Evolutionary conservation across 2,113 vertebrate species (phyloP), one percentile per base, ranked within the genome.

Genomic region (Channa argus): DNA sequence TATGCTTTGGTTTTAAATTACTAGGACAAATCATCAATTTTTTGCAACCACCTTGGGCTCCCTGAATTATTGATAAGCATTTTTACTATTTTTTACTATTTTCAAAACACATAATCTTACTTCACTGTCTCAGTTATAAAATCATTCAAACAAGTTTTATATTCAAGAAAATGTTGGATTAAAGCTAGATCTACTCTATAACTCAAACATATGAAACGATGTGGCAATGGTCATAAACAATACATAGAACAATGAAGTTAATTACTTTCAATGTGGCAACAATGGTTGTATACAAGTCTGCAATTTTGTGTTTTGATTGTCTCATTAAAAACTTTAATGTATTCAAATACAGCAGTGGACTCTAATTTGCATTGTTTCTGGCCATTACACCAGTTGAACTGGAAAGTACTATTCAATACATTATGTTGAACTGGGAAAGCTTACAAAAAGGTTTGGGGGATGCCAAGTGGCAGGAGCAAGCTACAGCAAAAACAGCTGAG

Each of bases 271-370:
- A 66, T 46, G 9, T 67, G 65, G 74, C 68, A 62, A 15, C n/a
- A 60, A 41, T 3, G 8, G 33, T 34, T 4, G 2, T 41, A n/a
- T 54, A 50, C 34, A 49, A 66, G 75, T 74, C 59, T 62, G 49
- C 44, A 49, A 9, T 75, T 83, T 73, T 58, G 43, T 51, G 2
- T 83, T 70, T 81, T 24, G 74, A 81, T 44, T 56, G 51, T 50
- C 79, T 83, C 62, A 69, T 89, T 80, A 66, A 79, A 84, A 79
- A 59, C 8, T 14, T 13, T 54, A 76, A 71, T 68, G 62, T 51
- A 56, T 63, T 82, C 72, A 63, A 81, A 81, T 56, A 73, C 36
- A 73, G 52, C 56, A 39, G 36, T 59, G 76, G 34, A 63, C 36
- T 51, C 44, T 45, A 71, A 79, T 71, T 69, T 69, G 43, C 68